These are phyloP conservation scores for Sceloporus tristichus DNA, from an alignment of 2,113 vertebrate species.

Conservation along the genomic window DNA sequence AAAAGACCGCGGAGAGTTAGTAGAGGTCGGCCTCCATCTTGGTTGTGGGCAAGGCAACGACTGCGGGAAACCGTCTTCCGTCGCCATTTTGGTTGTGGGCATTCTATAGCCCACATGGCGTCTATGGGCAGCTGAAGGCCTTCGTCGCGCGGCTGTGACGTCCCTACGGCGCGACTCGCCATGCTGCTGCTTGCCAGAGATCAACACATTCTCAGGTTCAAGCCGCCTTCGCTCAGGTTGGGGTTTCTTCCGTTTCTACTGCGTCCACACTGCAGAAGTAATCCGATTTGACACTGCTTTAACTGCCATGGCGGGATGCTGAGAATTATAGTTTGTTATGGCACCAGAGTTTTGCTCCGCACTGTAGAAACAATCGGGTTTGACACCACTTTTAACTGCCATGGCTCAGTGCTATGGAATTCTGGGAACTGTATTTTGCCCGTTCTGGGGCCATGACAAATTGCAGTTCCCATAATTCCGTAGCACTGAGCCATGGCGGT, in stretches of 20 bases:
- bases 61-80: neutral
- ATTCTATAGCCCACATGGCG: neutral
- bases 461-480: too few species aligned
- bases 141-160: neutral
- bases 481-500: too few species aligned
- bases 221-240: neutral
- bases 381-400: too few species aligned
- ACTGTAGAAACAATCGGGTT: too few species aligned
- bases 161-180: neutral
- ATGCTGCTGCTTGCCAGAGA: neutral
- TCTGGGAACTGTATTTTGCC: too few species aligned
- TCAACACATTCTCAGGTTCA: neutral
- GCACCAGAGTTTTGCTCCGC: too few species aligned
- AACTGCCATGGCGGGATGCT: too few species aligned
- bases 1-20: neutral
- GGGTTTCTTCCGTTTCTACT: neutral
- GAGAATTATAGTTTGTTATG: too few species aligned
- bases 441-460: too few species aligned
- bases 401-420: too few species aligned
- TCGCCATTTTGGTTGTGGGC: conserved; percentile 25
- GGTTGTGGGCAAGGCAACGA: neutral
- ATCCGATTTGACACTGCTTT: too few species aligned
- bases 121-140: neutral
- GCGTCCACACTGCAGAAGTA: too few species aligned
- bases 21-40: neutral